Percentiles rank a stretch among this genome's conserved stretches.
phyloP scores from a whole-genome alignment of 2,888 invertebrate species.

The Halictus ligatus region DNA sequence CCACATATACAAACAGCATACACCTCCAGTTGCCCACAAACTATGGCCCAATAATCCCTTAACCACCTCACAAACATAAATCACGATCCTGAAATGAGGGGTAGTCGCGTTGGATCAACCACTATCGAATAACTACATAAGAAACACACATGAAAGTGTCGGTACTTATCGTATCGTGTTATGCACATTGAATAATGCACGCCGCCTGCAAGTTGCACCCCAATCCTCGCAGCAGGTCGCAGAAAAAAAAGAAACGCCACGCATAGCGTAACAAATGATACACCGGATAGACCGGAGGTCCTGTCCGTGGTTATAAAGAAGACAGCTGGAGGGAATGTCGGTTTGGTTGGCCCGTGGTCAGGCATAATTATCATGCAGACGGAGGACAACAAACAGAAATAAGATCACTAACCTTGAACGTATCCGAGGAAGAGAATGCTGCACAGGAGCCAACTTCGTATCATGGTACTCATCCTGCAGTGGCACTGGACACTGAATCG shows the following conservation, averaged over 20 bases:
- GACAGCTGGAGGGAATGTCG: not conserved
- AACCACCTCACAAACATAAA: no score
- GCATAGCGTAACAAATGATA: not conserved
- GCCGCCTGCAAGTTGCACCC: not conserved
- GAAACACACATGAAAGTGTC: no score
- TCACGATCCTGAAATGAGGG: no score
- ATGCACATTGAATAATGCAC: no score
- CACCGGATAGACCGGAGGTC: not conserved
- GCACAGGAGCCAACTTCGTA: slow-evolving; percentile 45
- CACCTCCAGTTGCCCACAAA: no score
- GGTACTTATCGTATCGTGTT: no score
- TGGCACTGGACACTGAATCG: slow-evolving; percentile 43
- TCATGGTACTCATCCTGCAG: slow-evolving; percentile 48
- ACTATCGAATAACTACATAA: no score
- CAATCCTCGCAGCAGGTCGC: not conserved
- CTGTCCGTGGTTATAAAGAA: not conserved
- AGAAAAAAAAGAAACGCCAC: not conserved
- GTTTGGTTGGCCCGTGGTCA: not conserved
- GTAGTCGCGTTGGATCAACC: no score
- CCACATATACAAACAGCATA: no score
- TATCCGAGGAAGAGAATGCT: slow-evolving; percentile 44
- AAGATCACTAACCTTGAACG: slow-evolving; percentile 47
- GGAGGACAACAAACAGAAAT: not conserved
- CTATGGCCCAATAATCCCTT: no score
- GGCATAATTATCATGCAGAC: not conserved